Evolutionary conservation across 2,888 invertebrate genomes (phyloP), one percentile per base, ranked within the genome.

Genomic region (Drepana falcataria): DNA sequence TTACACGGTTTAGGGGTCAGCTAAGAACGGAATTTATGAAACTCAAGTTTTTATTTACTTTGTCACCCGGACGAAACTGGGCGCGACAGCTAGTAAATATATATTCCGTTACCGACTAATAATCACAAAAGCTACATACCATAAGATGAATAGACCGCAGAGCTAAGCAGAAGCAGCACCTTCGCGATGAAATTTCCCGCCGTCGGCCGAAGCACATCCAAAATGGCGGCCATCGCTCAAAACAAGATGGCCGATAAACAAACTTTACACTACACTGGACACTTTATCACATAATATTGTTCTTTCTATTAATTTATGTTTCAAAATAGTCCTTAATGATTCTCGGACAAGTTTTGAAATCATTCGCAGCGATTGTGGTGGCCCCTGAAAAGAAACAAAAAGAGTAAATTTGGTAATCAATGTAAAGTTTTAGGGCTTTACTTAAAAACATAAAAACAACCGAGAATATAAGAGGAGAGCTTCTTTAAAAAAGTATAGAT

Each of bases 201-300:
- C 56, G 68, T 68, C 59, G 78, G 70, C 35, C 73, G 73, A 51
- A 77, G 77, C 75, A 75, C 65, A 72, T 74, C 72, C 78, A 77
- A 79, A 61, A 85, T 83, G 83, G 83, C 81, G 59, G 76, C 80
- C 85, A 83, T 84, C 59, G 56, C 57, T 55, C 63, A 67, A 65
- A 64, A 74, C 80, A 80, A 78, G 68, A 80, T 81, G 78, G 81
- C 77, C 68, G 73, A 70, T 67, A 66, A 66, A 58, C 59, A 61
- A 64, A 61, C 60, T 55, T 59, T 65, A 72, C 78, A 79, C 81
- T 78, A 77, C 77, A 73, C 81, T 61, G 62, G 59, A 65, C 79
- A 73, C 85, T 69, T 53, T 81, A 79, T 87, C 87, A 90, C 89
- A 90, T 88, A 83, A 81, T 86, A 83, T 65, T 74, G 73, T 71